A percentile compares a stretch with the other conserved stretches of the same genome.
These are phyloP conservation scores for Caenorhabditis uteleia DNA, from an alignment of 2,888 invertebrate genomes.

Conservation along the genomic window DNA sequence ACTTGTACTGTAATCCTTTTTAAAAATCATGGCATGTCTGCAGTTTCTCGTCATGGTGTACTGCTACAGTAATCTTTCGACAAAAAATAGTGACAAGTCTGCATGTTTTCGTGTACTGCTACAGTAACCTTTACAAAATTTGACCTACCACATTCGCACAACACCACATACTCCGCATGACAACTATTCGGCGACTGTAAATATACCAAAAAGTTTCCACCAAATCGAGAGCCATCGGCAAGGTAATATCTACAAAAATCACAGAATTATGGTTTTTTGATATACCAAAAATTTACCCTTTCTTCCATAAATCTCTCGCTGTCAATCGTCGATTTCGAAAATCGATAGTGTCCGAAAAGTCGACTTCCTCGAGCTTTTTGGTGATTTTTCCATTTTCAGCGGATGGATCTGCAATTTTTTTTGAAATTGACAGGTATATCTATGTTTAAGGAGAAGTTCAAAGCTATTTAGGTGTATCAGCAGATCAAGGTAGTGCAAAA, in stretches of 20 bases:
- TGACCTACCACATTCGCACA: conserved; percentile 13
- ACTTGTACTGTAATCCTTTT: too few relatives aligned
- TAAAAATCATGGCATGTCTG: too few relatives aligned
- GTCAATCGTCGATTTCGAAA: conserved; percentile 23
- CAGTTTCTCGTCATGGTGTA: too few relatives aligned
- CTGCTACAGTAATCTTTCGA: too few relatives aligned
- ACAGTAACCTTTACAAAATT: too few relatives aligned
- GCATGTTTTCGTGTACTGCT: too few relatives aligned
- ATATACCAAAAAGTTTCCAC: conserved; percentile 32
- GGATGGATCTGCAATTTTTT: not conserved
- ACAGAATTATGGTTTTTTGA: not conserved
- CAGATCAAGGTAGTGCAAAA: too few relatives aligned
- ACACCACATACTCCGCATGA: conserved; percentile 33
- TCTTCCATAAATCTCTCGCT: conserved; percentile 32
- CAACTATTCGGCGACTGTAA: conserved; percentile 18
- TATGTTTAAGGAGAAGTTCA: too few relatives aligned
- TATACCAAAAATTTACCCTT: conserved; percentile 12
- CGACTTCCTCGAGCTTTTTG: conserved; percentile 3
- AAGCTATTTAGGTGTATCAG: too few relatives aligned
- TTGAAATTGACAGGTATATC: not conserved
- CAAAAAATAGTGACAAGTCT: too few relatives aligned
- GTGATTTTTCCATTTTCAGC: not conserved
- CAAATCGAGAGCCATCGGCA: conserved; percentile 28
- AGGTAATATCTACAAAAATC: conserved; percentile 20
- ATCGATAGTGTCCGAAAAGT: conserved; percentile 9